Evolutionary conservation across 2,888 invertebrate species (phyloP).

Genomic region (Lymantria monacha): DNA sequence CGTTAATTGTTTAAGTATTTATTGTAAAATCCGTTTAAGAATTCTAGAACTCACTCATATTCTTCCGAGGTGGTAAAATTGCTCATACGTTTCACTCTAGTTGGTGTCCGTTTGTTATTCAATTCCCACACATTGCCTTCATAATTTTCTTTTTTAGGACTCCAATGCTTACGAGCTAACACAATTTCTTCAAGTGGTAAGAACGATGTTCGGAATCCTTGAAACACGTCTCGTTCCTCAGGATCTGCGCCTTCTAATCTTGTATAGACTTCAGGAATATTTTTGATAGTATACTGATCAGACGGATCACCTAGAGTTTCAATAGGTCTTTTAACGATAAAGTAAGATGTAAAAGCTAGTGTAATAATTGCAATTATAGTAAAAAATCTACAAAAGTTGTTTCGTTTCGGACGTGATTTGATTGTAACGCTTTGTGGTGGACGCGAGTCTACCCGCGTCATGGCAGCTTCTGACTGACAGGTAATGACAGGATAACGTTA

Average conservation of each 20-base stretch:
- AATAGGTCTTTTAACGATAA: conserved; percentile 45
- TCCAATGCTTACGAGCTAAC: conserved; percentile 52
- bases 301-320: conserved; percentile 60
- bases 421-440: conserved; percentile 48
- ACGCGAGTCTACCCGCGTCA: conserved; percentile 68
- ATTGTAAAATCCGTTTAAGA: background rate
- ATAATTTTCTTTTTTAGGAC: conserved; percentile 38
- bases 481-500: conserved; percentile 55
- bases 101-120: conserved; percentile 35
- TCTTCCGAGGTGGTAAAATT: conserved; percentile 53
- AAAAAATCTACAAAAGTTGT: conserved; percentile 54
- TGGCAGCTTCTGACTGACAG: conserved; percentile 68
- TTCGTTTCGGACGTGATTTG: conserved; percentile 52
- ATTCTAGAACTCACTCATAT: conserved; percentile 52
- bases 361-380: conserved; percentile 41
- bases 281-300: conserved; percentile 59
- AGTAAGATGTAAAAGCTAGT: conserved; percentile 47
- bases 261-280: conserved; percentile 62
- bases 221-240: conserved; percentile 82
- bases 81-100: conserved; percentile 64
- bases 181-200: conserved; percentile 79
- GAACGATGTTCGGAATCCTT: conserved; percentile 84
- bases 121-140: conserved; percentile 57
- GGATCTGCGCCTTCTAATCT: conserved; percentile 66
- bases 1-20: too few relatives aligned